phyloP scores from a whole-genome alignment of 2,888 invertebrate genomes.

The Norana najaformis region DNA sequence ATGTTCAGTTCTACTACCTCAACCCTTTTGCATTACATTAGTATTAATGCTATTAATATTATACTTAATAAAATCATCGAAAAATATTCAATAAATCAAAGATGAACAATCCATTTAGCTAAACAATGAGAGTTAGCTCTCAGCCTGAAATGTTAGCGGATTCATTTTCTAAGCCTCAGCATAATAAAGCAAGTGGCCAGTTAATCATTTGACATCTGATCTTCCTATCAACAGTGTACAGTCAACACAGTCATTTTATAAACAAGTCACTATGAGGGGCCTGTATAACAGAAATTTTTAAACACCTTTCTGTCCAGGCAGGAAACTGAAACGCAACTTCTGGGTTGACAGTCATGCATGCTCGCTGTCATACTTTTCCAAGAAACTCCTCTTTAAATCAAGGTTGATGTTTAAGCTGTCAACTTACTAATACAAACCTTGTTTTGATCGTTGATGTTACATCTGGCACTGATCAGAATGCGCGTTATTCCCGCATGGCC shows the following conservation, averaged over 20 bases:
- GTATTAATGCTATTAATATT: neutral
- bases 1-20: neutral
- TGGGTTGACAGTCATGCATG: neutral
- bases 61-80: neutral
- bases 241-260: neutral
- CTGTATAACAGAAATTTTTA: too few species aligned
- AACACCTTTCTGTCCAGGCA: neutral
- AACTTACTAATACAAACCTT: slow-evolving; percentile 40
- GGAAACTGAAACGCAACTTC: neutral
- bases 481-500: slow-evolving; percentile 94
- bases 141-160: neutral
- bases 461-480: slow-evolving; percentile 86
- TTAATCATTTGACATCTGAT: neutral
- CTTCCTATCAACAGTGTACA: neutral
- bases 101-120: neutral
- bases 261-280: too few species aligned
- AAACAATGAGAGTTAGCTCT: neutral
- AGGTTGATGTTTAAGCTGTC: neutral
- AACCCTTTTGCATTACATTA: neutral
- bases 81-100: neutral
- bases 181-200: neutral
- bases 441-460: slow-evolving; percentile 83
- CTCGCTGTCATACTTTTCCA: neutral
- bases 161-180: neutral
- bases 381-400: neutral